Evolutionary conservation across 2,113 vertebrate genomes (phyloP).

Genomic region (Tetrax tetrax): DNA sequence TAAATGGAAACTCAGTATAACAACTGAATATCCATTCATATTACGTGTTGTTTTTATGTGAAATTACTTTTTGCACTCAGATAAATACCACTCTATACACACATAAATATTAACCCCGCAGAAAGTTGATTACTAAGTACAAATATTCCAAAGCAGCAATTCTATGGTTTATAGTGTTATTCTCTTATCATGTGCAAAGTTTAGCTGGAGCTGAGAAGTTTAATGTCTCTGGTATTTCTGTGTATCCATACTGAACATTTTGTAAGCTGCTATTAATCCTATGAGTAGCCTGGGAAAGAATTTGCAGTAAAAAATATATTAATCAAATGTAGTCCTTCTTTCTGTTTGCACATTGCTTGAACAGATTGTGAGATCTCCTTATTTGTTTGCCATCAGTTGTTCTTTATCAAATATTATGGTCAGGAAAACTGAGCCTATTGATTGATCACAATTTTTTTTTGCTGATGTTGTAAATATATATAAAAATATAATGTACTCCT

Average conservation of each 20-base stretch:
- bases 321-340: neutral
- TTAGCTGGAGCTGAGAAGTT: neutral
- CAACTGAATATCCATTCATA: neutral
- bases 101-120: neutral
- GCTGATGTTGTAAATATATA: neutral
- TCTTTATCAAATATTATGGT: neutral
- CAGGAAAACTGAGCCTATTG: neutral
- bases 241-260: neutral
- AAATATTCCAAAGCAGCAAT: neutral
- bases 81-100: neutral
- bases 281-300: neutral
- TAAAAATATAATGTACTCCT: neutral
- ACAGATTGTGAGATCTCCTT: neutral
- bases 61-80: neutral
- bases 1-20: neutral
- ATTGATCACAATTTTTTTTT: neutral
- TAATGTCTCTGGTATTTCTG: neutral
- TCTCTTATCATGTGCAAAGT: neutral
- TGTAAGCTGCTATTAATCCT: neutral
- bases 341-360: neutral
- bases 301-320: neutral
- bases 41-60: neutral
- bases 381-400: neutral
- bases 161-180: neutral
- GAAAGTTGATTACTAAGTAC: neutral